These are phyloP conservation scores for Lycodopsis pacificus DNA, from an alignment of 2,797 vertebrate species.

Conservation along the genomic window DNA sequence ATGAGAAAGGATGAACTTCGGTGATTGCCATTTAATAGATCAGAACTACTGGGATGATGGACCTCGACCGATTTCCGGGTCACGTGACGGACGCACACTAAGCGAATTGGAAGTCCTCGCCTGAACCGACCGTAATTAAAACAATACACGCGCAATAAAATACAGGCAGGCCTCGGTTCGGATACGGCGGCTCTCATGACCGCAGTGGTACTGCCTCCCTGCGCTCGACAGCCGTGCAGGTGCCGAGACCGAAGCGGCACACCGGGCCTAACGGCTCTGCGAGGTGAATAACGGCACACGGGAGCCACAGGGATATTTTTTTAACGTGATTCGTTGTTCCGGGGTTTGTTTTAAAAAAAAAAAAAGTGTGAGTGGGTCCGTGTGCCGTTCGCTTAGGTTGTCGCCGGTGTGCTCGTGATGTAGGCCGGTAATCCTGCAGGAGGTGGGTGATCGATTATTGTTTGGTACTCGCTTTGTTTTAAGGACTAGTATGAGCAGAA, in stretches of 20 bases:
- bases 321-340: not conserved
- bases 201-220: conserved; percentile 16
- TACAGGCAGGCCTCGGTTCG: conserved; percentile 27
- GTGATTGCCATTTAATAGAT: not conserved
- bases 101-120: not conserved
- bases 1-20: not conserved
- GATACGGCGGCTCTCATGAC: conserved; percentile 34
- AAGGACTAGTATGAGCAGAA: not conserved
- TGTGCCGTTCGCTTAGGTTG: not conserved
- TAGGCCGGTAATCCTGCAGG: conserved; percentile 41
- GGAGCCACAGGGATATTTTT: not conserved
- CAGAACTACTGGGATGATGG: no score
- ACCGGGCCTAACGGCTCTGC: not conserved
- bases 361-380: not conserved
- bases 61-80: conserved; percentile 18
- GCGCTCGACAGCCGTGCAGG: conserved; percentile 10
- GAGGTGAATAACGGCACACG: not conserved
- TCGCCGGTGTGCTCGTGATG: conserved; percentile 17
- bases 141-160: conserved; percentile 3
- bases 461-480: conserved; percentile 19
- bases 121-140: not conserved
- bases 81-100: conserved; percentile 1
- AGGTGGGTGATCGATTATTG: conserved; percentile 45
- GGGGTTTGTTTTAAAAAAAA: not conserved
- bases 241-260: conserved; percentile 10